A percentile compares a stretch with the other conserved stretches of the same genome.
Evolutionary conservation across 2,113 vertebrate genomes (phyloP).

Genomic region (Haplochromis burtoni): DNA sequence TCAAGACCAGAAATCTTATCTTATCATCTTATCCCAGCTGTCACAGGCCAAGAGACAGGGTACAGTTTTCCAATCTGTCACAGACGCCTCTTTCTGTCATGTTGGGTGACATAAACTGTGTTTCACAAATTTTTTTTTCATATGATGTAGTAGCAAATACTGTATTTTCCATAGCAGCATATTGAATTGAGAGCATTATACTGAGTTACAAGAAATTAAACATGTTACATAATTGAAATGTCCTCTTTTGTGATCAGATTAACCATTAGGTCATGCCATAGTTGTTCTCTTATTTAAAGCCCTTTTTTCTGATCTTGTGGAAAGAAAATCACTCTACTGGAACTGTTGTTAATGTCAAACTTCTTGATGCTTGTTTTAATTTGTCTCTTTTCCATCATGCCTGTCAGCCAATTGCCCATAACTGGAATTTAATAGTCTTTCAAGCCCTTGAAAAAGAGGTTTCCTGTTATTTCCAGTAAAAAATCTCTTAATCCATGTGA

Average conservation of each 20-base stretch:
- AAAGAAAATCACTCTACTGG: not conserved
- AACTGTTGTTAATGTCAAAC: not conserved
- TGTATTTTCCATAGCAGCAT: not conserved
- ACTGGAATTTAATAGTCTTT: not conserved
- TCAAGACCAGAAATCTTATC: not conserved
- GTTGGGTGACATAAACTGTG: not conserved
- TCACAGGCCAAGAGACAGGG: not conserved
- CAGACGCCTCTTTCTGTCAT: not conserved
- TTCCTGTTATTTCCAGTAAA: not conserved
- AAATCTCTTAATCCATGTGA: not conserved
- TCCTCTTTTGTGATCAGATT: not conserved
- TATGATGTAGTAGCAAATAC: not conserved
- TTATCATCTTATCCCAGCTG: not conserved
- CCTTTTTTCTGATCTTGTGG: not conserved
- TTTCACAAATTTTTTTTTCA: not conserved
- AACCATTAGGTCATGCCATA: not conserved
- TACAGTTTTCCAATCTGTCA: not conserved
- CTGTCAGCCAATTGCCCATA: not conserved
- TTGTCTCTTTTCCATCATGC: not conserved
- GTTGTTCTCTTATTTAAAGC: not conserved
- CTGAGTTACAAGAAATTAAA: not conserved
- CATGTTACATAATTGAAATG: not conserved
- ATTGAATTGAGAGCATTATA: not conserved
- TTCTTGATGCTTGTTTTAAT: not conserved
- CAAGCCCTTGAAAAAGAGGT: slow-evolving; percentile 49